phyloP scores from a whole-genome alignment of 2,888 invertebrate genomes.

The Caenorhabditis afra region DNA sequence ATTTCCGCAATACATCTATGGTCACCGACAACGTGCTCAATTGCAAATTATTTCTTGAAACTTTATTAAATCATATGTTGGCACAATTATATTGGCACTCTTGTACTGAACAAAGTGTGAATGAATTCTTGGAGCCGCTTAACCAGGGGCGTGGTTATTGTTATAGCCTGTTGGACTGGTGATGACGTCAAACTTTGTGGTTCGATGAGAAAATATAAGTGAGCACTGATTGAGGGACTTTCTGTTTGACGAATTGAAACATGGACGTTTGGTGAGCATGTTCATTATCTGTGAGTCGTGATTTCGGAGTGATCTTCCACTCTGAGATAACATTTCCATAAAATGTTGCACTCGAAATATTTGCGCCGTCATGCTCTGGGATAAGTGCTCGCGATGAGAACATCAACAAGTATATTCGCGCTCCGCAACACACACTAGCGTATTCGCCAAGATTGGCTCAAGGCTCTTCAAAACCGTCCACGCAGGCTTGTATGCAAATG shows the following conservation, averaged over 20 bases:
- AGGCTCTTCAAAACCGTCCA: slow-evolving; percentile 55
- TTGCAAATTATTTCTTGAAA: background rate
- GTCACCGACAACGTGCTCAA: background rate
- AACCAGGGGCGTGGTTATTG: too few relatives aligned
- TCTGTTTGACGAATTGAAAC: too few relatives aligned
- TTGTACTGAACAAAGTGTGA: background rate
- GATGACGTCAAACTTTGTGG: too few relatives aligned
- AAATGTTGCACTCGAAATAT: slow-evolving; percentile 49
- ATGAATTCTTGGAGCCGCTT: background rate
- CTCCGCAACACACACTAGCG: slow-evolving; percentile 28
- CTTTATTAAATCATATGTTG: slow-evolving; percentile 4
- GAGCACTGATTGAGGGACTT: too few relatives aligned
- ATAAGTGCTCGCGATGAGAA: slow-evolving; percentile 59
- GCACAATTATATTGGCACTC: background rate
- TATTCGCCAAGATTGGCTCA: slow-evolving; percentile 19
- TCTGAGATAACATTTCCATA: slow-evolving; percentile 55
- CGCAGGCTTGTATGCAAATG: slow-evolving; percentile 58
- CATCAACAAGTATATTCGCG: slow-evolving; percentile 63
- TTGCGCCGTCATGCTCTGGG: slow-evolving; percentile 58
- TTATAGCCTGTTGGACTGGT: too few relatives aligned
- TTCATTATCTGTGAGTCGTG: slow-evolving; percentile 35
- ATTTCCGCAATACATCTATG: background rate
- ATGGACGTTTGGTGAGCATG: background rate
- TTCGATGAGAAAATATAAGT: too few relatives aligned
- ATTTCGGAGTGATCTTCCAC: slow-evolving; percentile 43